Evolutionary conservation across 2,113 vertebrate genomes (phyloP), one percentile per base, ranked within the genome.

Genomic region (Salminus brasiliensis): DNA sequence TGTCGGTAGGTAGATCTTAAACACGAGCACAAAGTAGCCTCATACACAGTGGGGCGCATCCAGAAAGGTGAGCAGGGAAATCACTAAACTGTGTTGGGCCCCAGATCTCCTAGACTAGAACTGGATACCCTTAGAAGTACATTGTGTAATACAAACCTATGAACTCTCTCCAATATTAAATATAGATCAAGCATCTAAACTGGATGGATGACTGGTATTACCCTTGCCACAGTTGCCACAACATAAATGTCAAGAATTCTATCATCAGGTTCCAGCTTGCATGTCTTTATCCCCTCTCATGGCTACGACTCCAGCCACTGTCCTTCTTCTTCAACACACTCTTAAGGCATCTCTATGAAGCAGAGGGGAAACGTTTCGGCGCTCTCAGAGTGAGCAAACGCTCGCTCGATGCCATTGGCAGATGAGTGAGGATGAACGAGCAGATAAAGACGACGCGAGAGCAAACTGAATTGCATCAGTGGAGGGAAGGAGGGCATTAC

Each of bases 401-500:
- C 63, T 73, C 43, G 49, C 63, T 73, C 43, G 29, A 70, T 71
- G 68, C 65, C 76, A 68, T 74, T 39, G 60, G 69, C 60, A 70
- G 65, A 63, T 72, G 76, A 84, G 70, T 27, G 12, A 60, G 79
- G 68, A 73, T 74, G 60, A 72, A 80, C 30, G 45, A 83, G 76
- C 49, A 68, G 76, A 80, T 75, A 76, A 84, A 82, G 79, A 80
- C 41, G 41, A 59, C 59, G 79, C 66, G 30, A 34, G 67, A 79
- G 72, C 68, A 84, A 83, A 81, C 67, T 79, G 76, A 81, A 84
- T 79, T 65, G 73, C 76, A 82, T 81, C 84, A 52, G 73, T 45
- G 41, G 36, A 80, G 69, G 29, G 70, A 34, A 66, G 76, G 57
- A 43, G 74, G 53, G 79, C 75, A 79, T 80, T 82, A 75, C 25